These are phyloP conservation scores for Quiscalus mexicanus DNA, from an alignment of 2,113 vertebrate genomes.

Conservation along the genomic window DNA sequence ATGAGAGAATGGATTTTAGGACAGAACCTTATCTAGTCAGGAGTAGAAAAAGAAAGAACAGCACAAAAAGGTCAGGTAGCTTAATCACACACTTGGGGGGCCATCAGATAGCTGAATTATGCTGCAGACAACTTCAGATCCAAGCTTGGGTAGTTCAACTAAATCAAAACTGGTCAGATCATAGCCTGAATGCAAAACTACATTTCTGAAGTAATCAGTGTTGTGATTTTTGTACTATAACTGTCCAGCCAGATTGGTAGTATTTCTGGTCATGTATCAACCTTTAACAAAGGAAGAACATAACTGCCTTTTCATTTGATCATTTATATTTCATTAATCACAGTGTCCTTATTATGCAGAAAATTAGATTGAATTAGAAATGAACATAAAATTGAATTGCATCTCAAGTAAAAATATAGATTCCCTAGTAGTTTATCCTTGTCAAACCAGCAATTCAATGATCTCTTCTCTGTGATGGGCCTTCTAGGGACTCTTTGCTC, in stretches of 20 bases:
- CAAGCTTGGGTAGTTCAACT: background rate
- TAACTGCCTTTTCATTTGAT: background rate
- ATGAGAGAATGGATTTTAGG: background rate
- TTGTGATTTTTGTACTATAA: background rate
- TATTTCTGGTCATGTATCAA: background rate
- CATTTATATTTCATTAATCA: background rate
- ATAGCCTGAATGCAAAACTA: background rate
- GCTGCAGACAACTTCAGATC: slow-evolving; percentile 7
- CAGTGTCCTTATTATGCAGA: background rate
- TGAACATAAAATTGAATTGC: background rate
- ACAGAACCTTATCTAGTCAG: background rate
- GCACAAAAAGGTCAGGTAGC: background rate
- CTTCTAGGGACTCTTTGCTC: background rate
- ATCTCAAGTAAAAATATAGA: background rate
- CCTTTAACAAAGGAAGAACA: background rate
- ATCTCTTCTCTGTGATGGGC: background rate
- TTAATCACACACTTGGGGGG: background rate
- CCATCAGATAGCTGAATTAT: background rate
- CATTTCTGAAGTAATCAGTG: background rate
- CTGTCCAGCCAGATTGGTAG: background rate
- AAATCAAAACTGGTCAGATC: background rate
- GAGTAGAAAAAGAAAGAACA: background rate
- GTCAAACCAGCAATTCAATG: background rate
- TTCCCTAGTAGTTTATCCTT: background rate
- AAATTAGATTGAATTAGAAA: background rate